Evolutionary conservation across 1,140 invertebrate species (phyloP).

Genomic region (Phenacoccus solenopsis): DNA sequence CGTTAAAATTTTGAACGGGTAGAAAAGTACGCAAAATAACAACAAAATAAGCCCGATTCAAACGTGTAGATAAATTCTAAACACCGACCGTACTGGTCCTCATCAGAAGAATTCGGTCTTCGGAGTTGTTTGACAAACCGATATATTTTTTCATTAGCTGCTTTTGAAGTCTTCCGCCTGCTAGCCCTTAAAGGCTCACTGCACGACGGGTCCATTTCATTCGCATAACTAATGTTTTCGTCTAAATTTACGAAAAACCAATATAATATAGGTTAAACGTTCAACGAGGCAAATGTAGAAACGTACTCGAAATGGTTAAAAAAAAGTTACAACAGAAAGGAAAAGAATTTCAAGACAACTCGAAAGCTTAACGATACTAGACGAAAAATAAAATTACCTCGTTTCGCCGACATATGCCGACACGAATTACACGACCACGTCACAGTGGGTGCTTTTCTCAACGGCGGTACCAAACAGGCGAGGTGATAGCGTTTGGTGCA

Average conservation of each 20-base stretch:
- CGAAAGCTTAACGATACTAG: no score
- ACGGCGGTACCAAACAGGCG: conserved; percentile 44
- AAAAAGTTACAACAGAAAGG: no score
- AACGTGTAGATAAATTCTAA: neutral
- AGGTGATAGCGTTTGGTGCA: conserved; percentile 44
- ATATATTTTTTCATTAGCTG: conserved; percentile 34
- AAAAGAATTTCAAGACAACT: no score
- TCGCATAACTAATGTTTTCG: conserved; percentile 10
- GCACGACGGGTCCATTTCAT: conserved; percentile 23
- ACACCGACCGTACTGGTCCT: conserved; percentile 15
- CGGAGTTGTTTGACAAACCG: conserved; percentile 35
- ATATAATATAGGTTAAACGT: no score
- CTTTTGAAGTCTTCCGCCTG: conserved; percentile 32
- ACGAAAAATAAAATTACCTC: neutral
- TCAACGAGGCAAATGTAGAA: no score
- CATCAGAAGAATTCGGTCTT: conserved; percentile 31
- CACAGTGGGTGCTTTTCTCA: conserved; percentile 42
- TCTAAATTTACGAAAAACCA: no score
- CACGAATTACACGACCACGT: conserved; percentile 47
- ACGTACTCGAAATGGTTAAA: no score
- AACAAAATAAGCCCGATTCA: neutral
- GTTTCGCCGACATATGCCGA: conserved; percentile 23
- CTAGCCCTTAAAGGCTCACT: conserved; percentile 26
- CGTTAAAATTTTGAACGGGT: neutral
- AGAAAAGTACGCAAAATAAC: neutral